These are phyloP conservation scores for Drosophila bipectinata DNA, from an alignment of 1,140 invertebrate genomes.

Conservation along the genomic window DNA sequence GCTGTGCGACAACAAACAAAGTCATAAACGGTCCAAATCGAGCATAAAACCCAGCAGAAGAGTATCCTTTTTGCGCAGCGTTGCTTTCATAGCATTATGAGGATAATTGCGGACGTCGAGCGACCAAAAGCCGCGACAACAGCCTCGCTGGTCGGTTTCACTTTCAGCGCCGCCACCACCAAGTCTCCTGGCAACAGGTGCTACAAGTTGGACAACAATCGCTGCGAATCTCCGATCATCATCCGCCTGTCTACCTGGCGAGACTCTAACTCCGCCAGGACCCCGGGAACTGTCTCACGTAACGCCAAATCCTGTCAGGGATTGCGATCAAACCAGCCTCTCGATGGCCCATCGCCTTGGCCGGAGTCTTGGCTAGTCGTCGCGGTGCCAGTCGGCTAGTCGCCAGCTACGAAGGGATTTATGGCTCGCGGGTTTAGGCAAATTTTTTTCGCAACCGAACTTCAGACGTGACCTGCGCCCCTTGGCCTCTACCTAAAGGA, in stretches of 20 bases:
- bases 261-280: slow-evolving; percentile 34
- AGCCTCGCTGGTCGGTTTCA: slow-evolving; percentile 43
- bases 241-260: slow-evolving; percentile 69
- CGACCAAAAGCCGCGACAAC: slow-evolving; percentile 66
- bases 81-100: slow-evolving; percentile 69
- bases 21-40: slow-evolving; percentile 77
- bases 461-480: slow-evolving; percentile 26
- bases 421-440: slow-evolving; percentile 78
- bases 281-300: slow-evolving; percentile 53
- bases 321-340: slow-evolving; percentile 77
- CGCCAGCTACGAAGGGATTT: slow-evolving; percentile 62
- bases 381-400: slow-evolving; percentile 52
- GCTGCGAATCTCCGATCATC: slow-evolving; percentile 46
- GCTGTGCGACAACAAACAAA: slow-evolving; percentile 54
- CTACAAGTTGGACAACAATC: slow-evolving; percentile 69
- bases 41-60: slow-evolving; percentile 67
- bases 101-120: slow-evolving; percentile 57
- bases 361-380: slow-evolving; percentile 56
- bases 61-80: slow-evolving; percentile 66
- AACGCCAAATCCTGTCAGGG: slow-evolving; percentile 64
- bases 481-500: slow-evolving; percentile 50
- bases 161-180: slow-evolving; percentile 50
- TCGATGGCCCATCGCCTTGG: slow-evolving; percentile 60
- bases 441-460: slow-evolving; percentile 57
- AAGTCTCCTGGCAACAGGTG: slow-evolving; percentile 57